phyloP scores from a whole-genome alignment of 2,113 vertebrate species.

The Xenopus laevis region DNA sequence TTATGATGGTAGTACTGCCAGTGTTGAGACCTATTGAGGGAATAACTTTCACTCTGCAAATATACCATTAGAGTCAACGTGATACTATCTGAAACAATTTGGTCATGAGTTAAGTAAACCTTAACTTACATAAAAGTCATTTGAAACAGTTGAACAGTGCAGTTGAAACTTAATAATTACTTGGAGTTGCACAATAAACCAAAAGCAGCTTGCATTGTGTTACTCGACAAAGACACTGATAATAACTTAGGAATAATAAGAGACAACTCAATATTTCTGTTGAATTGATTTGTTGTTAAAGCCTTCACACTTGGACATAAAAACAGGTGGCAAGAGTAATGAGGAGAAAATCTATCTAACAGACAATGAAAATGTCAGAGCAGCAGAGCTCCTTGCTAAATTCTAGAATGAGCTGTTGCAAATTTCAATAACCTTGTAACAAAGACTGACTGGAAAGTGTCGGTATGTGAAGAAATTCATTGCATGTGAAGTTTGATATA shows the following conservation, averaged over 20 bases:
- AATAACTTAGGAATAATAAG: slow-evolving; percentile 29
- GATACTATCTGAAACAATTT: too few species aligned
- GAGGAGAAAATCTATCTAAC: slow-evolving; percentile 40
- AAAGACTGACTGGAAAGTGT: slow-evolving; percentile 32
- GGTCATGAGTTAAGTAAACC: not conserved
- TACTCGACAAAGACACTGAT: slow-evolving; percentile 22
- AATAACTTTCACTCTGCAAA: too few species aligned
- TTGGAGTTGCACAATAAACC: not conserved
- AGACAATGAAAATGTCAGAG: slow-evolving; percentile 40
- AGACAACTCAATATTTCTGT: slow-evolving; percentile 42
- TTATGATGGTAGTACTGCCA: too few species aligned
- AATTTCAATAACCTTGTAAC: slow-evolving; percentile 41
- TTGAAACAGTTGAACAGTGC: too few species aligned
- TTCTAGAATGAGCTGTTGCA: slow-evolving; percentile 27
- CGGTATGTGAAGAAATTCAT: slow-evolving; percentile 31
- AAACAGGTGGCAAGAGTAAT: slow-evolving; percentile 35
- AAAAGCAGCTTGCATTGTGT: not conserved
- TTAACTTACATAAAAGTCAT: not conserved
- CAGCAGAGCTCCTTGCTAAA: slow-evolving; percentile 9
- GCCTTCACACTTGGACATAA: slow-evolving; percentile 36
- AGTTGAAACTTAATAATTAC: not conserved
- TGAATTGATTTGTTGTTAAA: slow-evolving; percentile 40
- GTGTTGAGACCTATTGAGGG: too few species aligned
- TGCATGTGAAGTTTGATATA: slow-evolving; percentile 33
- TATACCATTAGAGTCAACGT: too few species aligned